Base-by-base conservation (phyloP, 2,888 invertebrate genomes). In the Leucania comma region DNA sequence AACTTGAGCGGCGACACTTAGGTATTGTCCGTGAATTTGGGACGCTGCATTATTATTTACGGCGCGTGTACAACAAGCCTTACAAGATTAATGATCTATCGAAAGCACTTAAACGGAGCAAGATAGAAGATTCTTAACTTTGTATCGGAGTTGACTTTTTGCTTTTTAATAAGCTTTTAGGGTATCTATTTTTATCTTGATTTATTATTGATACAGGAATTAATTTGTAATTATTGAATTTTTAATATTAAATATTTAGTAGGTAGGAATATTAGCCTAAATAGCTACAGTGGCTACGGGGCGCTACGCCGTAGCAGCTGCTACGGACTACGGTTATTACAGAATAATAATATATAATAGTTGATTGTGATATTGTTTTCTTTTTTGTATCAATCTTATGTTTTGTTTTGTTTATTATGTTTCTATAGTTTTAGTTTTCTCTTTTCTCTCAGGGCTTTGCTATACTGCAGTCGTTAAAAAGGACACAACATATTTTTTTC, bases 11-110 rank as follows among this genome's bases (percentile, higher is more conserved):
- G 78, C 79, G 90, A 88, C 90, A 90, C 81, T 85, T 86, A 83
- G 83, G 86, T 85, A 90, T 90, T 91, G 90, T 91, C 88, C 89
- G 58, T 69, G 83, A 84, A 86, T 89, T 87, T 80, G 81, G 85
- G 85, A 83, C 75, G 85, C 84, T 87, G 88, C 86, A 87, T 88
- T 89, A 88, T 89, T 89, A 87, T 88, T 87, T 86, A 89, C 83
- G 84, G 85, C 75, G 70, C 68, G 81, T 84, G 83, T 86, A 83
- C 82, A 83, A 79, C 80, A 83, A 78, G 80, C 68, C 72, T 72
- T 72, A 24, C 67, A 72, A 89, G 90, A 91, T 91, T 90, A 90
- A 91, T 90, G 88, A 78, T 82, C 65, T 75, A 78, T 79, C 69
- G 75, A 75, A 80, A 85, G 78, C 86, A 83, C 84, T 87, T 82